These are phyloP conservation scores for Eulithis prunata DNA, from an alignment of 2,888 invertebrate species.

Conservation along the genomic window DNA sequence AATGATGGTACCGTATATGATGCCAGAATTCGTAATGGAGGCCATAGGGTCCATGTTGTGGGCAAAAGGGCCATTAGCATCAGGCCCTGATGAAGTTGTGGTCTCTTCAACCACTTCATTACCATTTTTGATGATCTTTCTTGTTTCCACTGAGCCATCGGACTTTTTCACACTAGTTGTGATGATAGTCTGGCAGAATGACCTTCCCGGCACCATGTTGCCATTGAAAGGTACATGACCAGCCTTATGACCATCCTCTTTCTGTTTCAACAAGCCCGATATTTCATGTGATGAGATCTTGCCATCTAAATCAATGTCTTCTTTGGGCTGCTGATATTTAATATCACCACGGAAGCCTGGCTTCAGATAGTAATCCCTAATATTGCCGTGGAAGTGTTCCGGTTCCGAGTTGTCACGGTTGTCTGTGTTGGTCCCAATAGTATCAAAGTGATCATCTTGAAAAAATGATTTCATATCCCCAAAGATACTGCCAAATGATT, in stretches of 20 bases:
- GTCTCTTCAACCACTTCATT: slow-evolving; percentile 73
- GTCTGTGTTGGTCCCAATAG: slow-evolving; percentile 25
- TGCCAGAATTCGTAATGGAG: slow-evolving; percentile 47
- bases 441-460: slow-evolving; percentile 48
- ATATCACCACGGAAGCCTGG: slow-evolving; percentile 67
- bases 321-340: slow-evolving; percentile 53
- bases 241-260: slow-evolving; percentile 50
- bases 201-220: slow-evolving; percentile 63
- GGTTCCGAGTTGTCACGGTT: slow-evolving; percentile 39
- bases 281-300: slow-evolving; percentile 75
- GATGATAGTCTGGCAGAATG: slow-evolving; percentile 75
- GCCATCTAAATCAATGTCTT: slow-evolving; percentile 74
- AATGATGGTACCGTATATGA: slow-evolving; percentile 55
- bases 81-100: slow-evolving; percentile 54
- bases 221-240: slow-evolving; percentile 58
- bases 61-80: slow-evolving; percentile 45
- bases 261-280: slow-evolving; percentile 69
- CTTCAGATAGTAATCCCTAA: slow-evolving; percentile 76
- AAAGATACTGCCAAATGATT: slow-evolving; percentile 67
- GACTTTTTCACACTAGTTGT: slow-evolving; percentile 75
- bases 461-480: slow-evolving; percentile 68
- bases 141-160: slow-evolving; percentile 73
- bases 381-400: slow-evolving; percentile 57
- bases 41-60: slow-evolving; percentile 56
- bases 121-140: slow-evolving; percentile 72